Evolutionary conservation across 2,888 invertebrate species (phyloP).

Genomic region (Aphidius colemani): DNA sequence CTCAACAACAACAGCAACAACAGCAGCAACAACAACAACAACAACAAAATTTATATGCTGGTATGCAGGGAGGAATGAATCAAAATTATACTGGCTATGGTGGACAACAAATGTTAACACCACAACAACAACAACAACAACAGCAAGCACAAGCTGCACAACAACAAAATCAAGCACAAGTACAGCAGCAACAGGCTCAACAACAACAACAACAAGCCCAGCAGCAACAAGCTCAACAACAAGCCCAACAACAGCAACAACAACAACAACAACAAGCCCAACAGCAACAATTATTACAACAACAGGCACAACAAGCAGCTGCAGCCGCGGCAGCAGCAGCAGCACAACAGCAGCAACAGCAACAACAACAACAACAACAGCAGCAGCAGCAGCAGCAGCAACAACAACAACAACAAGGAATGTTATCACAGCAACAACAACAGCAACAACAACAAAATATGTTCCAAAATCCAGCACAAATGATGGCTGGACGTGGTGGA

Average conservation of each 20-base stretch:
- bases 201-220: slow-evolving; percentile 49
- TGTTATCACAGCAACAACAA: slow-evolving; percentile 51
- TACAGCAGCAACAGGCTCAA: slow-evolving; percentile 59
- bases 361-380: slow-evolving; percentile 56
- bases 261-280: slow-evolving; percentile 53
- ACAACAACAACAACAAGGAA: slow-evolving; percentile 48
- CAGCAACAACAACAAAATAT: slow-evolving; percentile 59
- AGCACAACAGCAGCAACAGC: slow-evolving; percentile 56
- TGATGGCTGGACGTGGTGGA: slow-evolving; percentile 66
- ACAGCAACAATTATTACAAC: slow-evolving; percentile 54
- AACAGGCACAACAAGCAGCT: slow-evolving; percentile 46
- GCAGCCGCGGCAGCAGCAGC: slow-evolving; percentile 39
- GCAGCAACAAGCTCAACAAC: slow-evolving; percentile 61
- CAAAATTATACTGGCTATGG: slow-evolving; percentile 70
- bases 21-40: slow-evolving; percentile 60
- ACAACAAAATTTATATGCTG: slow-evolving; percentile 66
- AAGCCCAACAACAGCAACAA: slow-evolving; percentile 58
- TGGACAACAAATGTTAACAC: slow-evolving; percentile 60
- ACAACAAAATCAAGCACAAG: slow-evolving; percentile 32
- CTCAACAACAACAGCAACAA: slow-evolving; percentile 57
- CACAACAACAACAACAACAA: slow-evolving; percentile 56
- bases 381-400: slow-evolving; percentile 56
- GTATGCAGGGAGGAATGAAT: slow-evolving; percentile 61
- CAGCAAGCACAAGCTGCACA: slow-evolving; percentile 56
- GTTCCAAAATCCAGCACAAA: slow-evolving; percentile 63